A percentile compares a stretch with the other conserved stretches of the same genome.
Conservation (phyloP, 2,797 vertebrate genomes). For the Enteromius unitaeniatus region DNA sequence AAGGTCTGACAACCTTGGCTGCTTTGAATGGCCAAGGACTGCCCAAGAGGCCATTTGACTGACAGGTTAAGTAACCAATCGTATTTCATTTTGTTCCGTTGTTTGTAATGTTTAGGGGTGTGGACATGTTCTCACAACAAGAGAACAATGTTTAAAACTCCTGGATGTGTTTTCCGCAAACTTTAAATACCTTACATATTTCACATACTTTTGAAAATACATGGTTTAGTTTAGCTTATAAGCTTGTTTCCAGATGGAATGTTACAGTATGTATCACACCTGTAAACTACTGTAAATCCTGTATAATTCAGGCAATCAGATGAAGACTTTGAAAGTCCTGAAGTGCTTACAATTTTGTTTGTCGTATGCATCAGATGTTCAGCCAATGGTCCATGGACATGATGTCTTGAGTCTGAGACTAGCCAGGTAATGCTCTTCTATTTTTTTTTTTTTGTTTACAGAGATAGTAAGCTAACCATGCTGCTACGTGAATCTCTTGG, state of each 20-base stretch:
- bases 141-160: background rate
- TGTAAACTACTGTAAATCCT: background rate
- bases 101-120: background rate
- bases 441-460: slow-evolving; percentile 74
- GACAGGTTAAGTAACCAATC: background rate
- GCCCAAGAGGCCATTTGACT: background rate
- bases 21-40: background rate
- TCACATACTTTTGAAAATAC: background rate
- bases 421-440: background rate
- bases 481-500: slow-evolving; percentile 96
- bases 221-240: background rate
- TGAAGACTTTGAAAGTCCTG: background rate
- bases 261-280: background rate
- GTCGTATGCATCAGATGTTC: background rate
- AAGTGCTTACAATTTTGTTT: background rate
- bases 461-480: slow-evolving; percentile 99
- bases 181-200: background rate
- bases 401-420: background rate
- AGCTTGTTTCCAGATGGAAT: background rate
- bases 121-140: background rate
- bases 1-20: background rate
- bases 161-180: background rate
- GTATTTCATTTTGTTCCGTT: background rate
- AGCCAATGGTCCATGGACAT: no score
- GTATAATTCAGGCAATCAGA: background rate